These are phyloP conservation scores for Phainopepla nitens DNA, from an alignment of 2,113 vertebrate species.

Conservation along the genomic window DNA sequence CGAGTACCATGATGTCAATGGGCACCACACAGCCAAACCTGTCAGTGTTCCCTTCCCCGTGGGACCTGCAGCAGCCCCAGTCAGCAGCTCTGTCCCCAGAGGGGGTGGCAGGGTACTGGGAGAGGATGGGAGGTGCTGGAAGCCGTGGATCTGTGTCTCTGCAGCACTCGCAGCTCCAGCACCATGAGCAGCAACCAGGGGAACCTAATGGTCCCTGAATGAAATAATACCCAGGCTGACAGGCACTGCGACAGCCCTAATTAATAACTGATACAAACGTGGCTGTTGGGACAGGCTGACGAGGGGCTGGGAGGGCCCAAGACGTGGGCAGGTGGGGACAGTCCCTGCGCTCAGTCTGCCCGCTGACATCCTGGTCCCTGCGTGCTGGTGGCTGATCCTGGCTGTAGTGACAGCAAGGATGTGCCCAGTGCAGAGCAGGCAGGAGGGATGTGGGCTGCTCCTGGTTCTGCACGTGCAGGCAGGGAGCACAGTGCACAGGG, in stretches of 20 bases:
- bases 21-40: background rate
- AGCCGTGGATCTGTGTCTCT: background rate
- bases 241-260: slow-evolving; percentile 54
- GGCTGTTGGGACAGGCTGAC: slow-evolving; percentile 37
- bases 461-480: accelerated
- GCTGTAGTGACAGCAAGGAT: background rate
- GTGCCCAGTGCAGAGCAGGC: accelerated
- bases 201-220: slow-evolving; percentile 68
- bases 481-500: background rate
- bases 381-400: background rate
- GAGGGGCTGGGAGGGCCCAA: background rate
- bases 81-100: background rate
- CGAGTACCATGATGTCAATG: accelerated
- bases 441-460: background rate
- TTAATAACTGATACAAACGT: slow-evolving; percentile 59
- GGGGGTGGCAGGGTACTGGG: background rate
- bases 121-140: background rate
- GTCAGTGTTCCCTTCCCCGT: accelerated
- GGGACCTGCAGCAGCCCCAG: accelerated
- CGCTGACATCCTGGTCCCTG: accelerated
- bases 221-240: slow-evolving; percentile 59
- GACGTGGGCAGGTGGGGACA: background rate
- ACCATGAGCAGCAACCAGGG: background rate
- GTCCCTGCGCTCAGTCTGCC: background rate
- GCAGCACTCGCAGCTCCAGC: background rate